These are phyloP conservation scores for Allygus modestus DNA, from an alignment of 2,888 invertebrate genomes.

Conservation along the genomic window DNA sequence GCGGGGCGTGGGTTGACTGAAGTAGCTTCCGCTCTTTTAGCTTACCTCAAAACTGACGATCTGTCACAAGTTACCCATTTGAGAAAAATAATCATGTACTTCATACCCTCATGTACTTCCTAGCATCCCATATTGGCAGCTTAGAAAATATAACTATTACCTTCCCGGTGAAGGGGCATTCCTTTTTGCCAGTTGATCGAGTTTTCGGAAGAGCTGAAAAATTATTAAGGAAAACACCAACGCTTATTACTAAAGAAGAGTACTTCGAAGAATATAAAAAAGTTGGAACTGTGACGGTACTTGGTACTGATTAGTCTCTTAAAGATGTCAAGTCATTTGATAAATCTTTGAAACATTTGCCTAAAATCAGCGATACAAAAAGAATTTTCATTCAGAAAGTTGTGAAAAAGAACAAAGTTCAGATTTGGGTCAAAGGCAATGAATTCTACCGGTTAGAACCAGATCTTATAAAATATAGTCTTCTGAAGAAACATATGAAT, in stretches of 20 bases:
- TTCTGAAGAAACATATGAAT: slow-evolving; percentile 25
- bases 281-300: not conserved
- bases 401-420: not conserved
- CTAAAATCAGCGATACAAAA: slow-evolving; percentile 41
- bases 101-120: not conserved
- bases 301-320: slow-evolving; percentile 23
- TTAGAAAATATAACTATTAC: not conserved
- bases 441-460: slow-evolving; percentile 16
- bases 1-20: not conserved
- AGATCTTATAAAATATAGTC: slow-evolving; percentile 17
- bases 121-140: not conserved
- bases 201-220: slow-evolving; percentile 22
- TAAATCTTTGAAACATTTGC: not conserved
- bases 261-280: slow-evolving; percentile 22
- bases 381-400: slow-evolving; percentile 4
- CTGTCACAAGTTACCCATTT: not conserved
- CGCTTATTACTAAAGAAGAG: slow-evolving; percentile 12
- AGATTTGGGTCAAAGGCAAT: slow-evolving; percentile 24
- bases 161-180: slow-evolving; percentile 25
- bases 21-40: slow-evolving; percentile 27
- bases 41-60: not conserved
- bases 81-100: slow-evolving; percentile 30
- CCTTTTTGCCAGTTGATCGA: slow-evolving; percentile 16
- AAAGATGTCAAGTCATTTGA: slow-evolving; percentile 40
- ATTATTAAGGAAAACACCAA: slow-evolving; percentile 13